A percentile compares a stretch with the other conserved stretches of the same genome.
Evolutionary conservation across 2,113 vertebrate species (phyloP).

Genomic region (Chaetura pelagica): DNA sequence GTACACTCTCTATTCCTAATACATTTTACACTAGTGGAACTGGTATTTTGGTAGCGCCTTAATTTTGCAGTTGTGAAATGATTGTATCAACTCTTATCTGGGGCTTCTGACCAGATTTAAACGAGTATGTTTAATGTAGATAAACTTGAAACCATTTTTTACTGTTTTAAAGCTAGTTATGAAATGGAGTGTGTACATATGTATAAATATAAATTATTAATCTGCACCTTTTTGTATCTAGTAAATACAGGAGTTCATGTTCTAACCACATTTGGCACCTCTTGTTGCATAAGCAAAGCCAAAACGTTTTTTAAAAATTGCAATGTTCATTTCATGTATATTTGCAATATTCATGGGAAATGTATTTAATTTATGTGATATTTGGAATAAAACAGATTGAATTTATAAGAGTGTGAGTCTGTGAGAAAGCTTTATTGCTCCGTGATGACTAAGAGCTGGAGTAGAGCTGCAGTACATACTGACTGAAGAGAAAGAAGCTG

Average conservation of each 20-base stretch:
- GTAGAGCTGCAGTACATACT: fast-evolving
- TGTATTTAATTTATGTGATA: conserved; percentile 75
- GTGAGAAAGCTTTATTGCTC: neutral
- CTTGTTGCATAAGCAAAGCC: conserved; percentile 70
- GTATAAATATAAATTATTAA: conserved; percentile 72
- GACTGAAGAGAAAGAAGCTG: neutral
- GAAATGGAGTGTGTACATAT: conserved; percentile 61
- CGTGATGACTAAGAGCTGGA: neutral
- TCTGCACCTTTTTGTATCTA: conserved; percentile 70
- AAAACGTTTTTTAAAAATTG: conserved; percentile 71
- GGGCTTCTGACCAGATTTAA: conserved; percentile 68
- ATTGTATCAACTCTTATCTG: conserved; percentile 76
- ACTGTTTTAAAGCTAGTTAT: conserved; percentile 70
- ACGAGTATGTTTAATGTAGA: conserved; percentile 68
- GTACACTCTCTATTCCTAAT: conserved; percentile 48
- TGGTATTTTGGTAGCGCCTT: conserved; percentile 71
- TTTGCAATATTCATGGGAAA: conserved; percentile 72
- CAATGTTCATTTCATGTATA: conserved; percentile 71
- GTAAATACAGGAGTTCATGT: conserved; percentile 68
- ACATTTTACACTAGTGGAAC: conserved; percentile 61
- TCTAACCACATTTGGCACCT: conserved; percentile 69
- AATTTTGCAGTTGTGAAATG: conserved; percentile 74
- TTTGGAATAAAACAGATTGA: conserved; percentile 73
- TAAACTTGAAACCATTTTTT: conserved; percentile 75
- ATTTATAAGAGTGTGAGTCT: conserved; percentile 36